Conservation (phyloP, 2,797 vertebrate species). For the Neosilurus mollespiculum region DNA sequence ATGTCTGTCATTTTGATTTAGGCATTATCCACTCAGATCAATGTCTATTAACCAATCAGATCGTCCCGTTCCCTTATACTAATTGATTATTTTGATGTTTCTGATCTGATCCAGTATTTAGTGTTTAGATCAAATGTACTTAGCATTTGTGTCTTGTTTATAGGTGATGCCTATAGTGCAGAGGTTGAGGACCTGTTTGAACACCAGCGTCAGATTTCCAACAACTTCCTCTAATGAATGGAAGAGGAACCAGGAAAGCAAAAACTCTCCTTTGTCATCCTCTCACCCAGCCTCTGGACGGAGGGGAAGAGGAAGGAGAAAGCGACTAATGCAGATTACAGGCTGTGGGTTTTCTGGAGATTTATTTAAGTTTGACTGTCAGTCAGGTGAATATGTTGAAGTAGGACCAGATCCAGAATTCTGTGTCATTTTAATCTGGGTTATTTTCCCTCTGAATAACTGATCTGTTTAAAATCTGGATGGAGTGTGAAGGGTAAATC, state of each 20-base stretch:
- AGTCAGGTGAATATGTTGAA: neutral
- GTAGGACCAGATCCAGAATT: constrained; percentile 2
- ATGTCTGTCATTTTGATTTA: too few species aligned
- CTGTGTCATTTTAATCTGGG: neutral
- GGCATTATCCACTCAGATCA: too few species aligned
- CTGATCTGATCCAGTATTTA: neutral
- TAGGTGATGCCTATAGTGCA: constrained; percentile 85
- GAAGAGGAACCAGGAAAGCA: constrained; percentile 35
- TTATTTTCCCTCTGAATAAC: constrained; percentile 1
- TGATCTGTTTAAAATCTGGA: constrained; percentile 11
- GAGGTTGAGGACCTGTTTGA: constrained; percentile 84
- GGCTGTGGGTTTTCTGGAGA: constrained; percentile 24
- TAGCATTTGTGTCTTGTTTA: neutral
- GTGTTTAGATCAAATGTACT: neutral
- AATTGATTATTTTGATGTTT: neutral
- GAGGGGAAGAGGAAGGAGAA: constrained; percentile 30
- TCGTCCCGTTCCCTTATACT: too few species aligned
- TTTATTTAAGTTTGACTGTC: constrained; percentile 14
- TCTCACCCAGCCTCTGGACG: constrained; percentile 10
- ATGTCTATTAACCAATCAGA: too few species aligned
- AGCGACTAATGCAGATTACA: neutral
- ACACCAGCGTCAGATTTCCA: constrained; percentile 83
- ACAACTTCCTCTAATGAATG: constrained; percentile 83
- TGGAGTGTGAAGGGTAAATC: neutral
- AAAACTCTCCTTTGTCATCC: constrained; percentile 28